Evolutionary conservation across 2,888 invertebrate species (phyloP), one percentile per base, ranked within the genome.

Genomic region (Cetonia aurata): DNA sequence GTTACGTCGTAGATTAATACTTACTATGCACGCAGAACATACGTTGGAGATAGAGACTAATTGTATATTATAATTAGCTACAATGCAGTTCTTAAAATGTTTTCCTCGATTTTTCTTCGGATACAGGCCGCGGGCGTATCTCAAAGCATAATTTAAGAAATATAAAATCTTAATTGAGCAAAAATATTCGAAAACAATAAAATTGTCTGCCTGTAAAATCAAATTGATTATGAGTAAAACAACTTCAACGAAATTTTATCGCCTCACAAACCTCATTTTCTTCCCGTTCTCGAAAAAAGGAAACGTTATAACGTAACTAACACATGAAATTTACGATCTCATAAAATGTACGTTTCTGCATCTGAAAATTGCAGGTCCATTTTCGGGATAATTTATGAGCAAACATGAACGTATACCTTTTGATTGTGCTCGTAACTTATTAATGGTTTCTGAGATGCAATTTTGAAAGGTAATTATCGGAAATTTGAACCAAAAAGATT

Each of bases 301-400:
- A 57, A 57, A 57, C 19, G 19, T 10, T 25, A 25, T 25, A 25
- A 25, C 25, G 57, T 31, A 31, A n/a, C 15, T 17, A 53, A 57
- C 57, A 41, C 42, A 42, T 17, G 10, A 57, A 57, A 57, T 57
- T 57, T 57, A 57, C 13, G 57, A 57, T 17, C 57, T 57, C 57
- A 57, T 57, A 57, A 57, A 57, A 8, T 57, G 17, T 15, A 57
- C 57, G 42, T 57, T 57, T 57, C 42, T 42, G 15, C 17, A 10
- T 57, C 57, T 57, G 42, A 42, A 57, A 57, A 57, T 57, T 41
- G 41, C 57, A 37, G 42, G 41, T 41, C 41, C 42, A 8, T 57
- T 57, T 57, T 41, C 17, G 12, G 12, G 3, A 41, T 57, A 57
- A 57, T 57, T 57, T 57, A 57, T 42, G 15, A 41, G 57, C 57